These are phyloP conservation scores for Rhinatrema bivittatum DNA, from an alignment of 2,797 vertebrate species.

Conservation along the genomic window DNA sequence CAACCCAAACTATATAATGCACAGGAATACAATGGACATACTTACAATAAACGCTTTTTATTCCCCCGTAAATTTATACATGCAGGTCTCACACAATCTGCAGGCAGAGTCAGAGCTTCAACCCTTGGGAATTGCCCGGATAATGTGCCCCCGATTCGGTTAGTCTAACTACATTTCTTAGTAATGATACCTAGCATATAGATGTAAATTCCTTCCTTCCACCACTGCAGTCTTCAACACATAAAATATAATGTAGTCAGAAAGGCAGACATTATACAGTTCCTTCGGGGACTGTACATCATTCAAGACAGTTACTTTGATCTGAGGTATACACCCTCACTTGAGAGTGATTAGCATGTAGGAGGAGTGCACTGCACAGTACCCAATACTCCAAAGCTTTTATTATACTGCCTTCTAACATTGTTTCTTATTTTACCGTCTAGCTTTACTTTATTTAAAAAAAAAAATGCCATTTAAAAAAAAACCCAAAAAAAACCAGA, in stretches of 20 bases:
- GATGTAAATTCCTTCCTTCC: slow-evolving; percentile 27
- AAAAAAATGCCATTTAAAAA: too few species aligned
- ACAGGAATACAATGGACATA: too few species aligned
- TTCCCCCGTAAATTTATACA: neutral
- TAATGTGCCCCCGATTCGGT: slow-evolving; percentile 13
- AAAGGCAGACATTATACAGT: slow-evolving; percentile 17
- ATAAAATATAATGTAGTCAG: slow-evolving; percentile 20
- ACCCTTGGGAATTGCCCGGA: slow-evolving; percentile 18
- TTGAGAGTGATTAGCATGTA: slow-evolving; percentile 7
- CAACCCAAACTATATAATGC: too few species aligned
- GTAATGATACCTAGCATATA: slow-evolving; percentile 23
- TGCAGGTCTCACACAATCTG: slow-evolving; percentile 11
- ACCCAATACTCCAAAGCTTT: too few species aligned
- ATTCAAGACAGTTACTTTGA: slow-evolving; percentile 11
- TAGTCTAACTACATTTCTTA: slow-evolving; percentile 22
- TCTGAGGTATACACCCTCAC: neutral
- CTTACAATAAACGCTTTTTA: neutral
- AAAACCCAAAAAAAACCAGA: too few species aligned
- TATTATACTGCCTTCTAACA: too few species aligned
- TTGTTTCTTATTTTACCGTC: too few species aligned
- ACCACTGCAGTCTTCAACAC: slow-evolving; percentile 18
- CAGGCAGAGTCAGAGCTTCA: slow-evolving; percentile 14
- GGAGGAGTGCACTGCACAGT: too few species aligned
- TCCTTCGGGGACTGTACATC: neutral
- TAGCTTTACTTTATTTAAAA: too few species aligned